These are phyloP conservation scores for Rhimphoctona megacephalus DNA, from an alignment of 2,888 invertebrate species.

Conservation along the genomic window DNA sequence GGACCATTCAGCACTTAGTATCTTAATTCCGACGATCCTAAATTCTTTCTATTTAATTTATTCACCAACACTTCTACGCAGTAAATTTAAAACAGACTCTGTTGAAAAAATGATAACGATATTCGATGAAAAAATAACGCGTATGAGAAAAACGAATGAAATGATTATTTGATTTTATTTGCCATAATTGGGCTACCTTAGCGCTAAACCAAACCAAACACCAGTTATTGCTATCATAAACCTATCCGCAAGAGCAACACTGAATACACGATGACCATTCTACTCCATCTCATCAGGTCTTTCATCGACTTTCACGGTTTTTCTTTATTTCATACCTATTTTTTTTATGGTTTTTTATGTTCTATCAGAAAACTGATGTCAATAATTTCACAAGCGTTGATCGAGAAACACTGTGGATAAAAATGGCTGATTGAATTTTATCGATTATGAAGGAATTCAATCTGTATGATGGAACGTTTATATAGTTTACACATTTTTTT, in stretches of 20 bases:
- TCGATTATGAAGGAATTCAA: too few relatives aligned
- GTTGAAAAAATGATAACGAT: neutral
- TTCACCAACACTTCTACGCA: neutral
- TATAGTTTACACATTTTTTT: too few relatives aligned
- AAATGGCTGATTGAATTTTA: neutral
- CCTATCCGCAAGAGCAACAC: constrained; percentile 81
- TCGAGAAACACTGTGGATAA: neutral
- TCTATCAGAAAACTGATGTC: neutral
- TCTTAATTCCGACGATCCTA: neutral
- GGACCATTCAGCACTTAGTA: neutral
- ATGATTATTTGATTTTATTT: constrained; percentile 81
- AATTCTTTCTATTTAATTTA: neutral
- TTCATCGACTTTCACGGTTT: neutral
- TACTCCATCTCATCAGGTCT: constrained; percentile 29
- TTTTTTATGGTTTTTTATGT: constrained; percentile 12
- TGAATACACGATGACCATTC: constrained; percentile 69
- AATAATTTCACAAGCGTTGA: neutral
- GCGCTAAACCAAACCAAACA: constrained; percentile 83
- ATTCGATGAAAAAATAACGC: constrained; percentile 3
- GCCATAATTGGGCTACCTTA: constrained; percentile 82
- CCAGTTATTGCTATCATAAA: constrained; percentile 83
- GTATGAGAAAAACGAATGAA: constrained; percentile 32
- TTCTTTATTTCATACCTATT: neutral
- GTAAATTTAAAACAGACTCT: neutral
- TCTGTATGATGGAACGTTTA: too few relatives aligned